A percentile compares a stretch with the other conserved stretches of the same genome.
Evolutionary conservation across 2,888 invertebrate genomes (phyloP).

Genomic region (Nasonia oneida): DNA sequence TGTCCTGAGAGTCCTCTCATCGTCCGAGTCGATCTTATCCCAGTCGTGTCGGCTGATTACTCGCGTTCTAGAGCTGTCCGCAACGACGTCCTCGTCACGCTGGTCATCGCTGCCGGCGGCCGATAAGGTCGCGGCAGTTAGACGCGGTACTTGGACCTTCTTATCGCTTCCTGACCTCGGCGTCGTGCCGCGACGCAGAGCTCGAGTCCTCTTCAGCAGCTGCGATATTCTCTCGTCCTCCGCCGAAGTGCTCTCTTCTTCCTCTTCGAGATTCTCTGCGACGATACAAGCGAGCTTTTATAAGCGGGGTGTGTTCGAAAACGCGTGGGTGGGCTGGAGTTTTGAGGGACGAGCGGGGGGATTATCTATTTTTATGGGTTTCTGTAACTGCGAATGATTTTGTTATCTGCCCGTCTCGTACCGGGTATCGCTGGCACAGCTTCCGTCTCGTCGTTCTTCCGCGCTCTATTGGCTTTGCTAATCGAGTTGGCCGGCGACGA

Average conservation of each 20-base stretch:
- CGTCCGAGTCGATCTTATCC: background rate
- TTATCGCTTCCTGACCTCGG: background rate
- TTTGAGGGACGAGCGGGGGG: background rate
- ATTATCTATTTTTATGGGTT: no score
- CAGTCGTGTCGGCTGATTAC: background rate
- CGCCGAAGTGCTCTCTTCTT: background rate
- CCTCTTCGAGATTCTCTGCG: background rate
- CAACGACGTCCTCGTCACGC: background rate
- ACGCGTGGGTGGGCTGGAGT: background rate
- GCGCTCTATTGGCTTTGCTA: background rate
- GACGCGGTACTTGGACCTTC: background rate
- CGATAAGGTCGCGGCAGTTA: background rate
- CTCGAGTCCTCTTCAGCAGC: slow-evolving; percentile 34
- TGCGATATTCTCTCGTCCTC: slow-evolving; percentile 21
- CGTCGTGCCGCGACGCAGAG: background rate
- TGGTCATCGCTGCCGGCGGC: background rate
- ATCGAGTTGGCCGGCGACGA: background rate
- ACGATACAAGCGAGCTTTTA: background rate
- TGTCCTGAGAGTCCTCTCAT: slow-evolving; percentile 16
- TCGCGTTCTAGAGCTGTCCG: slow-evolving; percentile 43
- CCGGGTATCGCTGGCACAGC: no score
- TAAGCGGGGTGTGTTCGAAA: background rate
- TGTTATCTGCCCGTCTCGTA: background rate
- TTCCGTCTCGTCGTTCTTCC: background rate
- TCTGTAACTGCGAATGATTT: no score